phyloP scores from a whole-genome alignment of 2,113 vertebrate species.

The Ptyas mucosa region DNA sequence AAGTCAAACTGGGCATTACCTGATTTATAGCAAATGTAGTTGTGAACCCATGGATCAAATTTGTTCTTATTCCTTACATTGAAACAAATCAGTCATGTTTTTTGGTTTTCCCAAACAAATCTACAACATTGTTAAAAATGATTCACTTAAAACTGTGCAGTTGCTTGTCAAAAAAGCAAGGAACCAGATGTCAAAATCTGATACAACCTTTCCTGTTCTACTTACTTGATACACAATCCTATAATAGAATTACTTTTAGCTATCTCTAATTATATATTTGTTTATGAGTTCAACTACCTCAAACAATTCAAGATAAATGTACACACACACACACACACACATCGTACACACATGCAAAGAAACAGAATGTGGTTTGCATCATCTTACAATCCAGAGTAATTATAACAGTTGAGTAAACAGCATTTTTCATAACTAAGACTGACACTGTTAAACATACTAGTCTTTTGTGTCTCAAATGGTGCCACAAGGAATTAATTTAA shows the following conservation, averaged over 20 bases:
- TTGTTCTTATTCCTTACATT: background rate
- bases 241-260: background rate
- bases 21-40: background rate
- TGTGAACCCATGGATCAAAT: background rate
- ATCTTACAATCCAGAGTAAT: background rate
- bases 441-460: background rate
- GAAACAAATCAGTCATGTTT: background rate
- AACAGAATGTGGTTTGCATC: background rate
- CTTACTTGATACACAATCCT: background rate
- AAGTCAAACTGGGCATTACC: background rate
- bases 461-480: background rate
- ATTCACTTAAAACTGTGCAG: slow-evolving; percentile 11
- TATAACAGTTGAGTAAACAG: background rate
- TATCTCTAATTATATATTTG: slow-evolving; percentile 12
- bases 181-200: slow-evolving; percentile 18
- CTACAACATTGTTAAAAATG: background rate
- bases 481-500: background rate
- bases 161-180: background rate
- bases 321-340: background rate
- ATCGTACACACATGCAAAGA: background rate
- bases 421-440: background rate
- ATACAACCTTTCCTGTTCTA: background rate
- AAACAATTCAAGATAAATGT: background rate
- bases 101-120: background rate
- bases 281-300: background rate